These are phyloP conservation scores for Chouioia cunea DNA, from an alignment of 2,888 invertebrate genomes.

Conservation along the genomic window DNA sequence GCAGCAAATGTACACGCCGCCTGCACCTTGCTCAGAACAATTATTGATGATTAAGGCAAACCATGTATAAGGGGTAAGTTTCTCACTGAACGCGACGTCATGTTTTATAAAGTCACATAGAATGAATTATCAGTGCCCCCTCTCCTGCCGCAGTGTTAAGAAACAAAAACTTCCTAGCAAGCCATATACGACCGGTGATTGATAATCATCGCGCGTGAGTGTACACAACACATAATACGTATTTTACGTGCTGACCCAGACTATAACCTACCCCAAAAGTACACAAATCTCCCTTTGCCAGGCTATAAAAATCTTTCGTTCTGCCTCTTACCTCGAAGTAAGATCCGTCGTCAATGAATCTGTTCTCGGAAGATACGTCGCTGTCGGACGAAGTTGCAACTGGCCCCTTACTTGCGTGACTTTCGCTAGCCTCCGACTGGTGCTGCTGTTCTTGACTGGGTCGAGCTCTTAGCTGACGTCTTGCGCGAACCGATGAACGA, in stretches of 20 bases:
- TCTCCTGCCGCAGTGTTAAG: too few relatives aligned
- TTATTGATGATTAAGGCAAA: too few relatives aligned
- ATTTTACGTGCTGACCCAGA: slow-evolving; percentile 3
- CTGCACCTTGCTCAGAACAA: too few relatives aligned
- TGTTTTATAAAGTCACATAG: too few relatives aligned
- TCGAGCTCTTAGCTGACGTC: slow-evolving; percentile 33
- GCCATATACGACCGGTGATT: too few relatives aligned
- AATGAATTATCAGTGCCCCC: too few relatives aligned
- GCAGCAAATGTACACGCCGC: too few relatives aligned
- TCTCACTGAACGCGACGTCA: too few relatives aligned
- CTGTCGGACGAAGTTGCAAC: slow-evolving; percentile 59
- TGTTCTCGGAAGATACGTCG: slow-evolving; percentile 63
- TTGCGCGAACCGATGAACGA: slow-evolving; percentile 45
- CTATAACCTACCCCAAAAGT: not conserved
- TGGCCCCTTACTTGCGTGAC: slow-evolving; percentile 28
- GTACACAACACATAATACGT: slow-evolving; percentile 2
- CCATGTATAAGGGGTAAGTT: too few relatives aligned
- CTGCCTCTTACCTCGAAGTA: slow-evolving; percentile 65
- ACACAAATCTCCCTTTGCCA: not conserved
- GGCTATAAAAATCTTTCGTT: not conserved
- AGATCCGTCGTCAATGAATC: slow-evolving; percentile 65
- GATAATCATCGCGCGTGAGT: slow-evolving; percentile 26
- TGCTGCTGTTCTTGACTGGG: not conserved
- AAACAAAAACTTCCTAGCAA: not conserved
- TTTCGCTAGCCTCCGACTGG: not conserved